Conservation (phyloP, 2,888 invertebrate species). For the Timema podura region DNA sequence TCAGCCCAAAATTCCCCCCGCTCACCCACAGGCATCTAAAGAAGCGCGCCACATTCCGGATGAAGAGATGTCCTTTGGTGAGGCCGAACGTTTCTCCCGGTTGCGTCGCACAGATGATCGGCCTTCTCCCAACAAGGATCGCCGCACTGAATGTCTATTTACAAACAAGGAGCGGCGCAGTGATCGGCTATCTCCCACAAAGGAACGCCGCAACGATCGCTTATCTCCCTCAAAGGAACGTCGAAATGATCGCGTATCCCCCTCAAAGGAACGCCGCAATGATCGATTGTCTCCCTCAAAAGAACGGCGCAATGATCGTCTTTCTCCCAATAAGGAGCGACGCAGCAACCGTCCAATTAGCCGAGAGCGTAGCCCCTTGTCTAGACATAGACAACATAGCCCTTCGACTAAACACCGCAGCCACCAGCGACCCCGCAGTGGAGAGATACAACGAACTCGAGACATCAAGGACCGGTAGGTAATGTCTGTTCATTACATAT, state of each 20-base stretch:
- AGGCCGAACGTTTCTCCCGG: slow-evolving; percentile 41
- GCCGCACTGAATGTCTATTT: slow-evolving; percentile 36
- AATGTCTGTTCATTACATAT: neutral
- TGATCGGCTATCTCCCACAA: slow-evolving; percentile 34
- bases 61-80: slow-evolving; percentile 45
- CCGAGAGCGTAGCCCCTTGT: too few relatives aligned
- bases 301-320: too few relatives aligned
- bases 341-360: too few relatives aligned
- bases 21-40: slow-evolving; percentile 36
- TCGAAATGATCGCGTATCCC: too few relatives aligned
- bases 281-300: too few relatives aligned
- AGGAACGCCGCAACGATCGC: slow-evolving; percentile 28
- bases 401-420: too few relatives aligned
- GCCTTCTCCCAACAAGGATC: slow-evolving; percentile 28
- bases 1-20: slow-evolving; percentile 33
- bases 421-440: slow-evolving; percentile 43
- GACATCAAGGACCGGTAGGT: slow-evolving; percentile 42
- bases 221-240: too few relatives aligned
- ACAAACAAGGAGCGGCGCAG: slow-evolving; percentile 37
- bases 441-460: slow-evolving; percentile 35
- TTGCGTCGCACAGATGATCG: slow-evolving; percentile 26
- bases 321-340: too few relatives aligned
- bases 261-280: too few relatives aligned
- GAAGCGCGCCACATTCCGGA: slow-evolving; percentile 43
- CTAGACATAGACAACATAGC: too few relatives aligned